Evolutionary conservation across 2,888 invertebrate genomes (phyloP).

Genomic region (Lithophane ornitopus): DNA sequence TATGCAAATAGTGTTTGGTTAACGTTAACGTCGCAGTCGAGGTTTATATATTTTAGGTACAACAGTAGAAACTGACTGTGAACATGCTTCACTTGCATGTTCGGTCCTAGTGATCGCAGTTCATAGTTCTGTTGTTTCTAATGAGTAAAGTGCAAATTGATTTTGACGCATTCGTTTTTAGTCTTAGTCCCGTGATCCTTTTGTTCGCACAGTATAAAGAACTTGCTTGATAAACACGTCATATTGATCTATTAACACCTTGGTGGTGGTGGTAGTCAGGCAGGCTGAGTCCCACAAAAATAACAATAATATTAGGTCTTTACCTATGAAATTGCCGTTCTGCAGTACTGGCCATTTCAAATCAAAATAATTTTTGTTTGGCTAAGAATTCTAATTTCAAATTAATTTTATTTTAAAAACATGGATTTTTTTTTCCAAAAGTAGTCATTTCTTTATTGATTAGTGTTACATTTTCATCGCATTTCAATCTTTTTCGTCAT

Average conservation of each 20-base stretch:
- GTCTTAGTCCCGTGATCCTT: background rate
- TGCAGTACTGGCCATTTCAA: too few species aligned
- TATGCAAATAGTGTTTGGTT: conserved; percentile 36
- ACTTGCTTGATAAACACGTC: background rate
- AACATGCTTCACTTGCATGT: background rate
- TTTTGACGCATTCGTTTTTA: background rate
- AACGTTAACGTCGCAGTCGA: conserved; percentile 18
- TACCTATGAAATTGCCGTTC: too few species aligned
- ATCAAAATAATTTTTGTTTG: too few species aligned
- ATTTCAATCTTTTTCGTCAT: too few species aligned
- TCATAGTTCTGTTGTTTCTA: background rate
- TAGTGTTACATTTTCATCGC: too few species aligned
- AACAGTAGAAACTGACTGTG: conserved; percentile 5
- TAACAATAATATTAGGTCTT: too few species aligned
- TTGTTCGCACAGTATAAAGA: background rate
- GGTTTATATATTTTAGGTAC: background rate
- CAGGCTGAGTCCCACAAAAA: background rate
- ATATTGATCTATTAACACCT: background rate
- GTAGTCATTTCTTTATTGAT: too few species aligned
- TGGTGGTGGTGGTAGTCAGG: background rate
- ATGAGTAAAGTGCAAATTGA: background rate
- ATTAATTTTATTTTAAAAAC: too few species aligned
- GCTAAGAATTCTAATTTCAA: too few species aligned
- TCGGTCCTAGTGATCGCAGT: too few species aligned
- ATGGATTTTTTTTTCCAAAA: too few species aligned